Conservation (phyloP, 2,113 vertebrate species). For the Pterophyllum scalare region DNA sequence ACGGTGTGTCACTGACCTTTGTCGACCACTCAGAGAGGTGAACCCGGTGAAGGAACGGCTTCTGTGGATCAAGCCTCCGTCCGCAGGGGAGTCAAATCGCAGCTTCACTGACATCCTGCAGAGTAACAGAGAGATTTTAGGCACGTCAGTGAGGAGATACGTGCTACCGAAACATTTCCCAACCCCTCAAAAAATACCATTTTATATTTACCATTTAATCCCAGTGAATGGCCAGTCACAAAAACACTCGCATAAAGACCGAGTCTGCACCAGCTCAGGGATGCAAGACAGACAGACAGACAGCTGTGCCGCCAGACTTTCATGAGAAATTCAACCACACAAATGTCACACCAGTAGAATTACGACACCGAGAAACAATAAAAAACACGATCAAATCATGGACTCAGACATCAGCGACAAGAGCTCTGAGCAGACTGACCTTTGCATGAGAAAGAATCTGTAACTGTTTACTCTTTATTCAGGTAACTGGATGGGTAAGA, state of each 20-base stretch:
- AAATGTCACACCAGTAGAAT: background rate
- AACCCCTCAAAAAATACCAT: background rate
- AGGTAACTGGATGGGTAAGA: background rate
- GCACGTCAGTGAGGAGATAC: background rate
- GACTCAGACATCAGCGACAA: background rate
- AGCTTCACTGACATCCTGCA: slow-evolving; percentile 84
- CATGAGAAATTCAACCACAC: background rate
- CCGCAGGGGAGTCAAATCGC: slow-evolving; percentile 74
- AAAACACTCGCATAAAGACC: background rate
- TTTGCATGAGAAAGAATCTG: background rate
- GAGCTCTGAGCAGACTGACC: background rate
- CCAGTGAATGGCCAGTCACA: background rate
- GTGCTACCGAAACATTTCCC: background rate
- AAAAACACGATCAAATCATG: background rate
- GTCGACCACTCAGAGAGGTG: slow-evolving; percentile 70
- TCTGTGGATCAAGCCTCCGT: slow-evolving; percentile 70
- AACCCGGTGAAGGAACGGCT: slow-evolving; percentile 82
- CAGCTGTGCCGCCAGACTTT: background rate
- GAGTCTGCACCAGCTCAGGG: too few species aligned
- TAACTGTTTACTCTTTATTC: background rate
- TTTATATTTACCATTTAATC: background rate
- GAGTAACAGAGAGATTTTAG: background rate
- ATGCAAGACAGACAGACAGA: too few species aligned
- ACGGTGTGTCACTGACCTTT: slow-evolving; percentile 59
- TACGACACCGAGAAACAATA: background rate